Conservation (phyloP, 2,888 invertebrate species). For the Dromius quadrimaculatus region DNA sequence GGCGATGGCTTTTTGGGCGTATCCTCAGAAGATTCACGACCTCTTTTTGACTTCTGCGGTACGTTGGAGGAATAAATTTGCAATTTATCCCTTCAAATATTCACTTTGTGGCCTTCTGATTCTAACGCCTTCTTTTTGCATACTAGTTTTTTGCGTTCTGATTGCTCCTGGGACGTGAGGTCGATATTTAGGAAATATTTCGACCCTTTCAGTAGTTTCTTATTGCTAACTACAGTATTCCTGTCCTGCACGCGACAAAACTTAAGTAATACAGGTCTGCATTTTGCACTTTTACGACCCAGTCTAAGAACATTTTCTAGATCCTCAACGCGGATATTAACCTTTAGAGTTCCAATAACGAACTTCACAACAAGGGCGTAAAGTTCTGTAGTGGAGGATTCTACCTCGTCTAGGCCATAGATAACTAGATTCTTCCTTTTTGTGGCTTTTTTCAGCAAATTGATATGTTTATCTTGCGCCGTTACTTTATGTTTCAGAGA, state of each 20-base stretch:
- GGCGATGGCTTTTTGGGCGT: neutral
- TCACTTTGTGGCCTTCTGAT: neutral
- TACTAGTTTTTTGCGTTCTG: neutral
- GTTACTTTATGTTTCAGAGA: neutral
- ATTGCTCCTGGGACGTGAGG: neutral
- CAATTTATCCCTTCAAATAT: neutral
- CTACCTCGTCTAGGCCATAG: neutral
- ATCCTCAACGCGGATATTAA: neutral
- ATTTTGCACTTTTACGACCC: neutral
- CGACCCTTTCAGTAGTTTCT: neutral
- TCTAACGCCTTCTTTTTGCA: neutral
- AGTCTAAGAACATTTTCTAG: neutral
- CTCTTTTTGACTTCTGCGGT: neutral
- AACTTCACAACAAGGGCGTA: neutral
- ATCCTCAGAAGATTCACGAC: neutral
- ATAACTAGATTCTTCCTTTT: neutral
- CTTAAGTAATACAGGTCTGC: neutral
- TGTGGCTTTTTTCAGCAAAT: neutral
- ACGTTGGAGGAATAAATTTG: neutral
- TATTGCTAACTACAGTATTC: neutral
- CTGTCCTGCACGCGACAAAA: neutral
- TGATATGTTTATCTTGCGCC: neutral
- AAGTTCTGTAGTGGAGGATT: neutral
- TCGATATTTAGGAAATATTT: neutral
- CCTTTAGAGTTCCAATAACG: neutral